These are phyloP conservation scores for Tonatia bakeri DNA, from an alignment of 2,113 vertebrate species.

Conservation along the genomic window DNA sequence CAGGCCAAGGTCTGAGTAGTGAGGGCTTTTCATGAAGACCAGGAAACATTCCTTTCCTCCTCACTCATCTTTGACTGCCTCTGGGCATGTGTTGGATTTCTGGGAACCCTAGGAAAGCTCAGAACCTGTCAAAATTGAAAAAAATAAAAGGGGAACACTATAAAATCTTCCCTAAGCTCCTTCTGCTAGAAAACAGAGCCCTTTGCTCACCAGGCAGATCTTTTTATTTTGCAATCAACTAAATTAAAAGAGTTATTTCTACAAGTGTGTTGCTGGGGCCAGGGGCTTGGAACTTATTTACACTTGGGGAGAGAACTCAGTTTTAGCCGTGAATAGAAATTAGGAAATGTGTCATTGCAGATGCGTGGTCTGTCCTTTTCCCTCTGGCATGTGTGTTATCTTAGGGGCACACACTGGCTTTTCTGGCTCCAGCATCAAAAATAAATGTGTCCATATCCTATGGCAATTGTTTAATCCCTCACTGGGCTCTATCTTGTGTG, in stretches of 20 bases:
- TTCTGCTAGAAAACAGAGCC: not conserved
- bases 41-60: not conserved
- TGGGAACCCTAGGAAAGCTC: not conserved
- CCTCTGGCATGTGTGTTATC: not conserved
- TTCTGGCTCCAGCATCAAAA: not conserved
- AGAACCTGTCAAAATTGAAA: not conserved
- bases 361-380: not conserved
- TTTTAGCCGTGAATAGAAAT: not conserved
- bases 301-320: not conserved
- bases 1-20: fast-evolving
- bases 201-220: not conserved
- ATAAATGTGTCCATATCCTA: not conserved
- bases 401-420: not conserved
- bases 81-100: not conserved
- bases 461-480: not conserved
- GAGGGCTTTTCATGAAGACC: not conserved
- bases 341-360: not conserved
- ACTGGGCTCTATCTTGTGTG: not conserved
- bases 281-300: not conserved
- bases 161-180: not conserved
- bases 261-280: not conserved
- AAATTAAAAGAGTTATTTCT: conserved; percentile 26
- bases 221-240: not conserved
- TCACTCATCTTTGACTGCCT: not conserved
- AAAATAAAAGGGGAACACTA: not conserved